Evolutionary conservation across 1,140 invertebrate genomes (phyloP).

Genomic region (Spodoptera litura): DNA sequence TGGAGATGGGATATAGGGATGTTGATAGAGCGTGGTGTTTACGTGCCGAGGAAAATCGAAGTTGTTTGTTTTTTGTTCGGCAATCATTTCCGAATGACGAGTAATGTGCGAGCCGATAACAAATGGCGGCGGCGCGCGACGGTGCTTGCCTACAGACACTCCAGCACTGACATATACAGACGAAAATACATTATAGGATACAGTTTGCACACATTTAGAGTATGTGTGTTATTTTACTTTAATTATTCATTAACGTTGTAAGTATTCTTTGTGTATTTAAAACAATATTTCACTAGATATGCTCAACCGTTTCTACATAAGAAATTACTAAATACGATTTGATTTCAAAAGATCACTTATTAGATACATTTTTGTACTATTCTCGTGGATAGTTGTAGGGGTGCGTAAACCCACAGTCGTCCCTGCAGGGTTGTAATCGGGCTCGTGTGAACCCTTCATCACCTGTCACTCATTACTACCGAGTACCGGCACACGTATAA

Average conservation of each 20-base stretch:
- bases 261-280: too few relatives aligned
- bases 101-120: slow-evolving; percentile 38
- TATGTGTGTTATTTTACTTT: too few relatives aligned
- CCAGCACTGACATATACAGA: background rate
- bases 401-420: background rate
- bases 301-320: too few relatives aligned
- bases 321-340: too few relatives aligned
- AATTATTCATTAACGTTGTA: too few relatives aligned
- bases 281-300: too few relatives aligned
- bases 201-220: too few relatives aligned
- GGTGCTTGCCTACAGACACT: slow-evolving; percentile 1
- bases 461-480: background rate
- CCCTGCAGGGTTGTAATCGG: background rate
- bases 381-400: too few relatives aligned
- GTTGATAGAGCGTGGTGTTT: slow-evolving; percentile 43
- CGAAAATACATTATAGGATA: background rate
- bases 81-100: slow-evolving; percentile 48
- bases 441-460: slow-evolving; percentile 19
- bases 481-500: slow-evolving; percentile 7
- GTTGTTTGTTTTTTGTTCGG: slow-evolving; percentile 49
- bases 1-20: slow-evolving; percentile 19
- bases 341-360: too few relatives aligned
- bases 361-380: too few relatives aligned
- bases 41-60: slow-evolving; percentile 31
- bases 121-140: slow-evolving; percentile 16